Base-by-base conservation (phyloP, 2,888 invertebrate species). In the Lottia scabra region DNA sequence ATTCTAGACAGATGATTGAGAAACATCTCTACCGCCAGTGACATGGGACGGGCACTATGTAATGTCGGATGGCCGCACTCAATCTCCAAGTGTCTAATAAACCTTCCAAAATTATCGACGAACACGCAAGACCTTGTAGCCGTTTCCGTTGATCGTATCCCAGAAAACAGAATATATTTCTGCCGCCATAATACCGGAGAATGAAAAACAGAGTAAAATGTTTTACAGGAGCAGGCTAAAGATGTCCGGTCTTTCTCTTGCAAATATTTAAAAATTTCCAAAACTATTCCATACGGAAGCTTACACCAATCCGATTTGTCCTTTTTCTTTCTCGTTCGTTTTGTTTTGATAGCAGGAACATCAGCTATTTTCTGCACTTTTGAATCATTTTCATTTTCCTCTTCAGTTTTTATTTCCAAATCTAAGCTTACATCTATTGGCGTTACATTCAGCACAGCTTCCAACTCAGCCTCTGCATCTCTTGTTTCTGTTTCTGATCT, bases 161-260 rank as follows among this genome's bases (percentile, higher is more conserved):
- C 67, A 27, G 45, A 30, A 56, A 67, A 67, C 63, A 72, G 19
- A 30, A 67, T 26, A 45, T 75, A 72, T 26, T 81, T 64, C 16
- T 75, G 66, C 44, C 85, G 70, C 85, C 85, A 85, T 30, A 85
- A 74, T 4, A 68, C 63, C 10, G 83, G 77, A 5, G 79, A 72
- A 23, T 75, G 69, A 67, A 85, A 79, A 15, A 81, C 19, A 13
- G 75, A 67, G 10, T 73, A 56, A 83, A 84, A 85, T 46, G 80
- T 76, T 73, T 80, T 82, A 70, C 85, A 85, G 0, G 77, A 76
- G 15, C 65, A 68, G 16, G 84, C 81, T 69, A 80, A 77, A 30
- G 70, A 74, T 5, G 77, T 65, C 27, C 79, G 75, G 38, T 81
- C 84, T 10, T 27, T 38, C 38, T 84, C 81, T 6, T 71, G 45